Evolutionary conservation across 2,113 vertebrate genomes (phyloP).

Genomic region (Pseudonaja textilis): DNA sequence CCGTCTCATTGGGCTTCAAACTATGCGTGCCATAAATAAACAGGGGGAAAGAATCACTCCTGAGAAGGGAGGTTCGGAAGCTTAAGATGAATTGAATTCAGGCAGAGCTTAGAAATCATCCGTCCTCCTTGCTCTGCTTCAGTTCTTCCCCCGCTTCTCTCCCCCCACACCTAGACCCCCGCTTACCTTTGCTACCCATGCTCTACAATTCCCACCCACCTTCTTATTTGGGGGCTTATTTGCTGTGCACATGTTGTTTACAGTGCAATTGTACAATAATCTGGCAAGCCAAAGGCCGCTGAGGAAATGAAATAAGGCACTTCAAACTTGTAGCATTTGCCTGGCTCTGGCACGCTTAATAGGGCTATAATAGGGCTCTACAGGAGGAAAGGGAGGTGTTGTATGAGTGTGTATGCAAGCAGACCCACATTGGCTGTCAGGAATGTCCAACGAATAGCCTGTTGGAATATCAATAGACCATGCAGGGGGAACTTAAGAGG

Average conservation of each 20-base stretch:
- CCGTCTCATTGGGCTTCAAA: background rate
- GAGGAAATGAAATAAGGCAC: constrained; percentile 18
- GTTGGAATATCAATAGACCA: background rate
- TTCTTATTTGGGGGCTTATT: constrained; percentile 26
- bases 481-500: background rate
- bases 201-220: background rate
- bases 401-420: background rate
- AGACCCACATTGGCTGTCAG: background rate
- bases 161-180: background rate
- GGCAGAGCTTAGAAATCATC: background rate
- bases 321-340: constrained; percentile 31
- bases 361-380: constrained; percentile 23
- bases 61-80: background rate
- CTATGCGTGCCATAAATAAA: background rate
- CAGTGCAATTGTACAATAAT: constrained; percentile 30
- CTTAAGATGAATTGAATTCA: background rate
- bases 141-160: background rate
- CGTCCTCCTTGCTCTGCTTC: background rate
- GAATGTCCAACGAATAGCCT: background rate
- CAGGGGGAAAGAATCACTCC: background rate
- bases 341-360: constrained; percentile 23
- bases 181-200: background rate
- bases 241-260: constrained; percentile 18
- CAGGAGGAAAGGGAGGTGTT: background rate
- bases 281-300: constrained; percentile 33